phyloP scores from a whole-genome alignment of 2,797 vertebrate species.

The Aselliscus stoliczkanus region DNA sequence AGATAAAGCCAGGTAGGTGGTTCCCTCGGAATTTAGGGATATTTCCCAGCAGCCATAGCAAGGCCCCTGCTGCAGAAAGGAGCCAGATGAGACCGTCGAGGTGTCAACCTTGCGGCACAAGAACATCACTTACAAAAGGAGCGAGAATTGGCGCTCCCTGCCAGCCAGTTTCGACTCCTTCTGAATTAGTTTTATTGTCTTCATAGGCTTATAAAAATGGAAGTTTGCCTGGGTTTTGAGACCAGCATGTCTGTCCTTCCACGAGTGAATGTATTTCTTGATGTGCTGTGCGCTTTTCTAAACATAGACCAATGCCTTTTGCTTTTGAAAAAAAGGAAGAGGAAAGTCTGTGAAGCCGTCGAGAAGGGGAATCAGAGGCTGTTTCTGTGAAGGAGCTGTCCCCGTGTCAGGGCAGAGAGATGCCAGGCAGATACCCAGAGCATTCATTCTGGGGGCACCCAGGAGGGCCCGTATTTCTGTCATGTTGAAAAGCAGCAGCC shows the following conservation, averaged over 20 bases:
- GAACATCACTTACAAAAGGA: not conserved
- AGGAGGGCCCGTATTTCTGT: not conserved
- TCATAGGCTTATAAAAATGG: slow-evolving; percentile 39
- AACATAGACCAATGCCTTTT: slow-evolving; percentile 13
- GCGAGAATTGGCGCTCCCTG: not conserved
- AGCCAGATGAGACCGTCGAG: not conserved
- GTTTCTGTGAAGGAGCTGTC: not conserved
- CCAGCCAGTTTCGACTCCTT: not conserved
- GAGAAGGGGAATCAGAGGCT: not conserved
- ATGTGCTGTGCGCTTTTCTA: slow-evolving; percentile 33
- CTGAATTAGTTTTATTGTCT: slow-evolving; percentile 56
- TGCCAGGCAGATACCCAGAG: not conserved
- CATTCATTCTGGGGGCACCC: not conserved
- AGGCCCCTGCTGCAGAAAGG: not conserved
- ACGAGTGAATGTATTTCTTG: slow-evolving; percentile 30
- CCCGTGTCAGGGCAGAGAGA: not conserved
- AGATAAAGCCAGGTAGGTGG: not conserved
- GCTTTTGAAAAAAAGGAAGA: not conserved
- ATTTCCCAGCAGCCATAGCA: not conserved
- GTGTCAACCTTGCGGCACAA: not conserved
- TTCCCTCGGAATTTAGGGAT: not conserved
- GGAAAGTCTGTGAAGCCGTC: not conserved
- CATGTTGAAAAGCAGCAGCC: not conserved
- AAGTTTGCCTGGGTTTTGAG: slow-evolving; percentile 51
- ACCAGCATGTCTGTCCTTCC: slow-evolving; percentile 17